Conservation (phyloP, 1,140 invertebrate species). For the Papilio polyxenes region DNA sequence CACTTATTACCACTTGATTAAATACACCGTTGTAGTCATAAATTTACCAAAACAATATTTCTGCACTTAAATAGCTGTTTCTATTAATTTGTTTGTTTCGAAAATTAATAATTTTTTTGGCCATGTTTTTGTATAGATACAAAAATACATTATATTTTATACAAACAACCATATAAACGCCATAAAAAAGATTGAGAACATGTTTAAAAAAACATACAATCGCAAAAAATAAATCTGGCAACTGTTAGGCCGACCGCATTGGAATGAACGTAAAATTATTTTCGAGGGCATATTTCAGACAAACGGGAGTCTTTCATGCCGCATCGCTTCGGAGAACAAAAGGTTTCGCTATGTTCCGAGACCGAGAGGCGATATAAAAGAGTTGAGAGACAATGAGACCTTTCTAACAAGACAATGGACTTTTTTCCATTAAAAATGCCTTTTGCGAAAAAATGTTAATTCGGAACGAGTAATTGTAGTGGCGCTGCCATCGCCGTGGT, state of each 20-base stretch:
- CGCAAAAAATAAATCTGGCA: conserved; percentile 40
- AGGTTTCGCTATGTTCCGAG: conserved; percentile 24
- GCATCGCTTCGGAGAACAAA: conserved; percentile 38
- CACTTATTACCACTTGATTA: background rate
- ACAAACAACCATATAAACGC: background rate
- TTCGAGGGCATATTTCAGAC: conserved; percentile 37
- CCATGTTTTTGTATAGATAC: no score
- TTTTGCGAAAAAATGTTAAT: conserved; percentile 44
- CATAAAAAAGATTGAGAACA: background rate
- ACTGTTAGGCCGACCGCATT: conserved; percentile 28
- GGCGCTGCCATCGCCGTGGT: conserved; percentile 11
- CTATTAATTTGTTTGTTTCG: no score
- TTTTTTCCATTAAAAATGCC: conserved; percentile 47
- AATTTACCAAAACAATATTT: no score
- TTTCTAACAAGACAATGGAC: conserved; percentile 47
- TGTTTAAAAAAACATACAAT: conserved; percentile 16
- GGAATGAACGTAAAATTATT: conserved; percentile 32
- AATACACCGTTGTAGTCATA: background rate
- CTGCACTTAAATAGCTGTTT: no score
- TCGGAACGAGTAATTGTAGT: conserved; percentile 43
- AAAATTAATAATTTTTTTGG: no score
- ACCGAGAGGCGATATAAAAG: conserved; percentile 34
- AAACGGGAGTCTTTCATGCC: conserved; percentile 31
- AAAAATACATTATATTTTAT: background rate
- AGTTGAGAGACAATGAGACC: conserved; percentile 40